phyloP scores from a whole-genome alignment of 2,113 vertebrate species.

The Kryptolebias marmoratus region DNA sequence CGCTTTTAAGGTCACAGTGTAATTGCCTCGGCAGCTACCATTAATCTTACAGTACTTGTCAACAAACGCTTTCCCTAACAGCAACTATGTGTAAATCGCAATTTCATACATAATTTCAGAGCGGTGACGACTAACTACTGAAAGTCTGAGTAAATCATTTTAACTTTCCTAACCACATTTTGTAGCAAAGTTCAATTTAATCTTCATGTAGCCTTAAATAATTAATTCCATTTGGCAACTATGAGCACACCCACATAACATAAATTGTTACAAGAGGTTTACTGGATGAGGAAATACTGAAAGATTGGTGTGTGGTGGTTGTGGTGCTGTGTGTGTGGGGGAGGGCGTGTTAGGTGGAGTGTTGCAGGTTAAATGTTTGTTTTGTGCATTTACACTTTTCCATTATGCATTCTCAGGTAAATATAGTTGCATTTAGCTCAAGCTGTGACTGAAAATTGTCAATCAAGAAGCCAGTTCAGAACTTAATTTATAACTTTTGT shows the following conservation, averaged over 20 bases:
- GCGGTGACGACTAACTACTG: not conserved
- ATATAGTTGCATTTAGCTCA: too few species aligned
- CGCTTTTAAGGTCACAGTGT: not conserved
- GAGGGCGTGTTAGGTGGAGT: too few species aligned
- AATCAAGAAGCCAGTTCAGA: too few species aligned
- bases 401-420: too few species aligned
- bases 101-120: not conserved
- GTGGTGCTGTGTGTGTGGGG: too few species aligned
- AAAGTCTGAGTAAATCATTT: not conserved
- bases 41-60: not conserved
- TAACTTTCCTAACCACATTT: not conserved
- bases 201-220: not conserved
- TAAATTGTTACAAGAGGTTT: not conserved
- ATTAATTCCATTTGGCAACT: not conserved
- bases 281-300: not conserved
- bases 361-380: too few species aligned
- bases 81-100: not conserved
- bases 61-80: not conserved
- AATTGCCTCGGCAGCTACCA: not conserved
- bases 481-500: too few species aligned
- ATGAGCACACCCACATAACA: not conserved
- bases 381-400: too few species aligned
- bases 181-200: not conserved
- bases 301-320: too few species aligned
- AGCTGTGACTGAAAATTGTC: too few species aligned